phyloP scores from a whole-genome alignment of 2,113 vertebrate genomes.

The Myrmecophaga tridactyla region DNA sequence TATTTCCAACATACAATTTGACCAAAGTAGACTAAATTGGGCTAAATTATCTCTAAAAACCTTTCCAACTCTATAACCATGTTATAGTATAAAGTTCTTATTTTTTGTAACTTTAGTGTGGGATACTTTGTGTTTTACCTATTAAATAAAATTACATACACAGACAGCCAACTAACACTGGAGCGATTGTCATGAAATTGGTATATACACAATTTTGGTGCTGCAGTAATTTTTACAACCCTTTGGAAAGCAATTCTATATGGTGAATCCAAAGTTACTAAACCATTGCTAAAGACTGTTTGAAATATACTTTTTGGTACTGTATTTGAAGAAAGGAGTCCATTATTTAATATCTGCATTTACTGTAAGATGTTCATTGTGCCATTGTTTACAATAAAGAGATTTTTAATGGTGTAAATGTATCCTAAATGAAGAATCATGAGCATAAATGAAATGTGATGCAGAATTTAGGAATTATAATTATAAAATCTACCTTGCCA shows the following conservation, averaged over 20 bases:
- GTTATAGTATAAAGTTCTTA: neutral
- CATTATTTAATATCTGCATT: neutral
- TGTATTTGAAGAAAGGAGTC: neutral
- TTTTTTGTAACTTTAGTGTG: neutral
- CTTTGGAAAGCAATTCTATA: neutral
- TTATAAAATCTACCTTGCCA: neutral
- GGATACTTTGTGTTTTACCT: neutral
- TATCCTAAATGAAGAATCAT: neutral
- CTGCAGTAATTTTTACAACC: neutral
- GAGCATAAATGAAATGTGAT: neutral
- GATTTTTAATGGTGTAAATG: neutral
- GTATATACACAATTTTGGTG: neutral
- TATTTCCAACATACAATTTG: neutral
- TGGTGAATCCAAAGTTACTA: neutral
- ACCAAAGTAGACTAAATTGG: neutral
- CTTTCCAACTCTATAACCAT: neutral
- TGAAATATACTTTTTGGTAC: neutral
- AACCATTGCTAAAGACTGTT: neutral
- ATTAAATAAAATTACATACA: neutral
- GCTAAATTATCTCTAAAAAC: neutral
- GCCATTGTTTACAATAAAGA: slow-evolving; percentile 1
- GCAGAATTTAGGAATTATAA: neutral
- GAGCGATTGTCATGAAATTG: neutral
- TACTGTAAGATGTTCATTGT: slow-evolving; percentile 29
- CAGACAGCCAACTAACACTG: neutral